Evolutionary conservation across 2,113 vertebrate genomes (phyloP), one percentile per base, ranked within the genome.

Genomic region (Solea senegalensis): DNA sequence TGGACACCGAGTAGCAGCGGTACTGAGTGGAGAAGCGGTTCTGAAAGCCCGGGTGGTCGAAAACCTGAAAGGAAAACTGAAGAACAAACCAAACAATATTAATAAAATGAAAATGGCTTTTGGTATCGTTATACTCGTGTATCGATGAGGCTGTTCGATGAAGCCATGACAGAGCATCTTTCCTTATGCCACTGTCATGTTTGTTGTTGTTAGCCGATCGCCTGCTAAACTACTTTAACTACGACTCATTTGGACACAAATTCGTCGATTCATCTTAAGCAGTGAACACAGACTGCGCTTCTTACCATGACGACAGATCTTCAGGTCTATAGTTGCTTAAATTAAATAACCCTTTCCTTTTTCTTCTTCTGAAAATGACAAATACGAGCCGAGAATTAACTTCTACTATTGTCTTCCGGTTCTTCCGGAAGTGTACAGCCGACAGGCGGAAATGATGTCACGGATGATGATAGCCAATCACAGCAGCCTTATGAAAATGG

Each of bases 21-120:
- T 98, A 99, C 72, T 99, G 98, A 0, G 98, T 98, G 15, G 97
- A 98, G 91, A 99, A 99, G 40, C 98, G 98, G 87, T 96, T 99
- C 93, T 96, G 97, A 92, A 98, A 98, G 21, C 95, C 96, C 56
- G 96, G 96, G 83, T 97, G 98, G 82, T 99, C 98, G 9, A 98
- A 98, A 83, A 98, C 96, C 51, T 98, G 96, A 69, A 99, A 98
- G 1, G 98, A 97, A 88, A 99, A 99, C 98, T 99, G 70, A 2
- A 63, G 62, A 41, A 34, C 6, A 61, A 70, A 51, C 8, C 39
- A 72, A 55, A 34, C 7, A 1, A 1, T 0, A 3, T 56, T 54
- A 66, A 28, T 39, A 15, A n/a, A n/a, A 9, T 39, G 12, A 21
- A 28, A 0, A 27, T 48, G 11, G 9, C 1, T 2, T 9, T 0